These are phyloP conservation scores for Oreochromis niloticus DNA, from an alignment of 2,113 vertebrate genomes.

Conservation along the genomic window DNA sequence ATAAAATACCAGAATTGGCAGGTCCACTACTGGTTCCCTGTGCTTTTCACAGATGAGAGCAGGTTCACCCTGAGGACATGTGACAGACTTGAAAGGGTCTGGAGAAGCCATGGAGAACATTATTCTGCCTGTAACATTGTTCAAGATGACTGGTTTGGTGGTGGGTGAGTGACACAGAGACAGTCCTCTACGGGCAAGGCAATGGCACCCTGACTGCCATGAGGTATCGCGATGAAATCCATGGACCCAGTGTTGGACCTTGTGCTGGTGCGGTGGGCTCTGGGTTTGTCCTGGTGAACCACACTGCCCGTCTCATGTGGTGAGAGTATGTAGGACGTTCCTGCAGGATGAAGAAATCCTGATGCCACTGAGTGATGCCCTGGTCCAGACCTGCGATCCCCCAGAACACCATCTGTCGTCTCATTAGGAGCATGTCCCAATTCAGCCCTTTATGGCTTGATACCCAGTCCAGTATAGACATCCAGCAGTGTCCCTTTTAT, in stretches of 20 bases:
- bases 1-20: not conserved
- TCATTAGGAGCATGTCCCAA: not conserved
- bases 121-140: not conserved
- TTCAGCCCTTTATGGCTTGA: rapidly evolving
- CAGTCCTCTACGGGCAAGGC: not conserved
- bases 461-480: not conserved
- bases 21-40: rapidly evolving
- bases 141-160: not conserved
- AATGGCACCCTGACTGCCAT: not conserved
- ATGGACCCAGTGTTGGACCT: not conserved
- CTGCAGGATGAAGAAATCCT: not conserved
- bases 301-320: not conserved
- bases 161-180: not conserved
- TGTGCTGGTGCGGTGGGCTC: not conserved
- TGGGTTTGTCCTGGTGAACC: not conserved
- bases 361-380: not conserved
- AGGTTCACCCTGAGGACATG: not conserved
- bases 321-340: rapidly evolving
- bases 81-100: not conserved
- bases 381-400: not conserved
- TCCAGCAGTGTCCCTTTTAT: not conserved
- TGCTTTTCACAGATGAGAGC: rapidly evolving
- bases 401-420: not conserved
- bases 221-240: rapidly evolving
- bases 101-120: not conserved